Evolutionary conservation across 2,113 vertebrate genomes (phyloP).

Genomic region (Pteruthius melanotis): DNA sequence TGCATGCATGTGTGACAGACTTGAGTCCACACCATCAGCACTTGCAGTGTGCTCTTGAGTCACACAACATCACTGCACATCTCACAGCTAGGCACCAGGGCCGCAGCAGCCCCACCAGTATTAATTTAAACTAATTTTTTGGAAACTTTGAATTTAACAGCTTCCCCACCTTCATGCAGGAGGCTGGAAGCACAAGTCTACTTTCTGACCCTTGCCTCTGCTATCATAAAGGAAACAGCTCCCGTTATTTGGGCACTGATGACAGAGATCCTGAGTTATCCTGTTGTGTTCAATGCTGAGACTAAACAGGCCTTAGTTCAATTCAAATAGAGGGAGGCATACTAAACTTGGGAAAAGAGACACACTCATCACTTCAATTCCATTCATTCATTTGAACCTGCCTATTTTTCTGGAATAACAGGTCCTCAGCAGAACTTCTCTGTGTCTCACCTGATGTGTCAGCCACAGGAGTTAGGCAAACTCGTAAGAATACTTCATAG

Average conservation of each 20-base stretch:
- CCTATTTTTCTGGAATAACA: not conserved
- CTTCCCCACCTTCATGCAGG: not conserved
- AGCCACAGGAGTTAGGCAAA: not conserved
- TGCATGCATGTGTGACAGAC: not conserved
- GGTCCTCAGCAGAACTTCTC: not conserved
- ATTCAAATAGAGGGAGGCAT: not conserved
- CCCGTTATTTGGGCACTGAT: accelerated
- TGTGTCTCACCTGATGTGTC: not conserved
- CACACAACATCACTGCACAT: not conserved
- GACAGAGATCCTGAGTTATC: not conserved
- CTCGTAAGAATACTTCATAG: not conserved
- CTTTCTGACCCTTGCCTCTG: not conserved
- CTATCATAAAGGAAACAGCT: not conserved
- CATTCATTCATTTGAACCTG: not conserved
- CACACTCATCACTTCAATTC: not conserved
- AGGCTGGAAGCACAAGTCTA: not conserved
- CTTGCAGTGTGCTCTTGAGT: not conserved
- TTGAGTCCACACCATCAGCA: not conserved
- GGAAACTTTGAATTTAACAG: not conserved
- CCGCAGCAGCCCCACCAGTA: not conserved
- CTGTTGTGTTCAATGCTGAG: not conserved
- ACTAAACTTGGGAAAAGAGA: not conserved
- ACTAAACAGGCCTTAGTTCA: not conserved
- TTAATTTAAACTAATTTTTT: not conserved
- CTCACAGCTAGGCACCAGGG: not conserved